phyloP scores from a whole-genome alignment of 1,140 invertebrate species.

The Tenebrio molitor region DNA sequence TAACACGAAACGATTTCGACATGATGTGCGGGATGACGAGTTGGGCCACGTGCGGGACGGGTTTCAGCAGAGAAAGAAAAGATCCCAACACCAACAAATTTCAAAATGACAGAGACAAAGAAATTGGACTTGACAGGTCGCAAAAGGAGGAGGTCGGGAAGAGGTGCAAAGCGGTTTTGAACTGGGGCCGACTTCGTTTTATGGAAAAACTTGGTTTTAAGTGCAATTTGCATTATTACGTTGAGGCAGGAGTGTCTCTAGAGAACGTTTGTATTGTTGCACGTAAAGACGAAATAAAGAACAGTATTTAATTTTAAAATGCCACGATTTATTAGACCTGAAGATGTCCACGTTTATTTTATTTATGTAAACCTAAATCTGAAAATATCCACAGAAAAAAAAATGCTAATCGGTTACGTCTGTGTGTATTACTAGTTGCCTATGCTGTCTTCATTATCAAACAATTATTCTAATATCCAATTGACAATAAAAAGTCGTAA shows the following conservation, averaged over 20 bases:
- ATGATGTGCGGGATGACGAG: slow-evolving; percentile 84
- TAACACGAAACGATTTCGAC: slow-evolving; percentile 78
- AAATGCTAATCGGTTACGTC: too few relatives aligned
- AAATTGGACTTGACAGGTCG: slow-evolving; percentile 58
- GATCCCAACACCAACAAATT: slow-evolving; percentile 22
- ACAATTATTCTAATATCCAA: too few relatives aligned
- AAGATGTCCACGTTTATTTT: too few relatives aligned
- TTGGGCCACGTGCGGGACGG: slow-evolving; percentile 86
- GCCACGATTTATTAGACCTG: too few relatives aligned
- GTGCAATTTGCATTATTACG: slow-evolving; percentile 76
- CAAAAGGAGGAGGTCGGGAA: slow-evolving; percentile 76
- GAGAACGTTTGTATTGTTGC: slow-evolving; percentile 87
- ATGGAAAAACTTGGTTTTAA: slow-evolving; percentile 73
- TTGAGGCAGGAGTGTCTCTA: slow-evolving; percentile 73
- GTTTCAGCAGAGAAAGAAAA: slow-evolving; percentile 68
- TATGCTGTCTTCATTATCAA: too few relatives aligned
- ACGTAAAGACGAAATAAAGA: slow-evolving; percentile 64
- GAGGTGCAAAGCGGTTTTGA: slow-evolving; percentile 81
- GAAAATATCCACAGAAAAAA: too few relatives aligned
- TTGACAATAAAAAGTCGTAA: too few relatives aligned
- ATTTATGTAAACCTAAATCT: too few relatives aligned
- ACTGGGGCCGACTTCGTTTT: slow-evolving; percentile 80
- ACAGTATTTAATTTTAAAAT: not conserved
- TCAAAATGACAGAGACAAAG: slow-evolving; percentile 53
- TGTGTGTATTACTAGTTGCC: too few relatives aligned